Conservation (phyloP, 2,797 vertebrate species). For the Notolepis coatsorum region DNA sequence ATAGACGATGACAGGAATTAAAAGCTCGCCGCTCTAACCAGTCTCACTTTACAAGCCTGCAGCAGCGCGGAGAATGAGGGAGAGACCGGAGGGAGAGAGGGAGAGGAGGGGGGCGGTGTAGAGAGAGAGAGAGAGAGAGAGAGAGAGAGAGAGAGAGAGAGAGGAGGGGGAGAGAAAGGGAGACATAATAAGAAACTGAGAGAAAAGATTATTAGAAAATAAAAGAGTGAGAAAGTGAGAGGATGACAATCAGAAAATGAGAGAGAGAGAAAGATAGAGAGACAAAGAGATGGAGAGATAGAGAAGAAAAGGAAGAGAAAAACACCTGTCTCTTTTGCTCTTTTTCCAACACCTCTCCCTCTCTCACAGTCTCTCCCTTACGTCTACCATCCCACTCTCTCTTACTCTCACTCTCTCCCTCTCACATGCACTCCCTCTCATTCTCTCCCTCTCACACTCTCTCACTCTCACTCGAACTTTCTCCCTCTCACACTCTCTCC, state of each 20-base stretch:
- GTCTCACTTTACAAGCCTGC: conserved; percentile 76
- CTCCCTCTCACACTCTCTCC: conserved; percentile 21
- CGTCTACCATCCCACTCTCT: too few relatives aligned
- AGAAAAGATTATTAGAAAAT: too few relatives aligned
- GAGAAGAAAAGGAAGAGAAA: too few relatives aligned
- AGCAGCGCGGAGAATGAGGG: conserved; percentile 39
- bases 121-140: conserved; percentile 20
- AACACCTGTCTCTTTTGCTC: conserved; percentile 51
- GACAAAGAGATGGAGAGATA: conserved; percentile 9
- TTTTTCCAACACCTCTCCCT: conserved; percentile 50
- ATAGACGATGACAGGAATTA: conserved; percentile 84
- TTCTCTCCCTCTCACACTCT: conserved; percentile 3
- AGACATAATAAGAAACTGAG: conserved; percentile 25
- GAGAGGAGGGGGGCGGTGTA: conserved; percentile 19
- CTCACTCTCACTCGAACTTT: conserved; percentile 7
- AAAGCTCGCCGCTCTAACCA: conserved; percentile 76
- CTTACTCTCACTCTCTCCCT: too few relatives aligned
- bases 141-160: conserved; percentile 17
- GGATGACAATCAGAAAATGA: too few relatives aligned
- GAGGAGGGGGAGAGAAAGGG: conserved; percentile 24
- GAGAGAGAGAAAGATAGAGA: conserved; percentile 13
- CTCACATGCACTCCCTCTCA: conserved; percentile 21
- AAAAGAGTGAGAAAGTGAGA: too few relatives aligned
- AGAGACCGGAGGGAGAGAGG: conserved; percentile 1
- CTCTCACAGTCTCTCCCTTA: conserved; percentile 26